phyloP scores from a whole-genome alignment of 1,140 invertebrate genomes.

The Zaprionus davidi region DNA sequence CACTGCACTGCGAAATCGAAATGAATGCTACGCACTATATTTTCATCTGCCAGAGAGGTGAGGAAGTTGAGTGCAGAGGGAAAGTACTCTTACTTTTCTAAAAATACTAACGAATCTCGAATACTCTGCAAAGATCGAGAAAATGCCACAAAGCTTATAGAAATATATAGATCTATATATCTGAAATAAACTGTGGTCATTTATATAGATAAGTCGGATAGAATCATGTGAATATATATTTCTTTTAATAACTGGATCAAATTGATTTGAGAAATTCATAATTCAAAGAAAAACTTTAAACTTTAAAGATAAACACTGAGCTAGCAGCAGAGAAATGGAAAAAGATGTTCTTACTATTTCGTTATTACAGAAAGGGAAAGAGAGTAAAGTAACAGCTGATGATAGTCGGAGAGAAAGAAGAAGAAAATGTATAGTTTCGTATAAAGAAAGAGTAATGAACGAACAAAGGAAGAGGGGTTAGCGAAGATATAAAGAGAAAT shows the following conservation, averaged over 20 bases:
- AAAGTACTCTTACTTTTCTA: neutral
- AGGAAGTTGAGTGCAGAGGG: neutral
- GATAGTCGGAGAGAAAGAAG: too few species aligned
- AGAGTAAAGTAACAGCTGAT: too few species aligned
- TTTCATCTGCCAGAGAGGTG: conserved; percentile 46
- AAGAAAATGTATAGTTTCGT: too few species aligned
- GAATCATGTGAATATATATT: too few species aligned
- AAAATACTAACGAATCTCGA: neutral
- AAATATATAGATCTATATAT: too few species aligned
- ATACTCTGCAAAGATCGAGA: neutral
- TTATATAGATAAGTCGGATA: too few species aligned
- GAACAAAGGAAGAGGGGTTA: too few species aligned
- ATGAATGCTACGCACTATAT: conserved; percentile 67
- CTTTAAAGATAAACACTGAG: neutral
- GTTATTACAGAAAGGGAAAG: neutral
- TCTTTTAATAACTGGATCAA: too few species aligned
- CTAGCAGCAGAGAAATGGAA: neutral
- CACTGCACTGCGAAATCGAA: conserved; percentile 45
- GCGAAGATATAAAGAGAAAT: neutral
- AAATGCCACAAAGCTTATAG: neutral
- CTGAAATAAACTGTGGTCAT: too few species aligned
- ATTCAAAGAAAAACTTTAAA: too few species aligned
- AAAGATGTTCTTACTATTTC: neutral
- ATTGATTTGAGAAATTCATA: too few species aligned
- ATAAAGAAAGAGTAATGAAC: too few species aligned